Evolutionary conservation across 2,797 vertebrate species (phyloP).

Genomic region (Sebastes paucispinis): DNA sequence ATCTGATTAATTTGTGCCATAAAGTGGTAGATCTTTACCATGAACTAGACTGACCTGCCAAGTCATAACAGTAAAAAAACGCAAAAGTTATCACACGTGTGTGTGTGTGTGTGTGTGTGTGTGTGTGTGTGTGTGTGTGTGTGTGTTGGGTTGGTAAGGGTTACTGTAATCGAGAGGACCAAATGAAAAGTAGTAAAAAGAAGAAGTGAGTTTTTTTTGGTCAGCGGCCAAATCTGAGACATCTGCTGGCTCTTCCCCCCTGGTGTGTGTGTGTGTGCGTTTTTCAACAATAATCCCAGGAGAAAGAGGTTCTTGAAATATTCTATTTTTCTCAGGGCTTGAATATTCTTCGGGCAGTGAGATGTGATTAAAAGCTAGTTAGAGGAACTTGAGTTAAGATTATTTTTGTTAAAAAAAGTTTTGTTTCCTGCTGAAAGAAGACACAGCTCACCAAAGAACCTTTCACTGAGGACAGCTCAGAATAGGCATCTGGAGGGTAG

Average conservation of each 20-base stretch:
- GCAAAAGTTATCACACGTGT: neutral
- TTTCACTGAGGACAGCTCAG: neutral
- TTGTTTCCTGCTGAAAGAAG: neutral
- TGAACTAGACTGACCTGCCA: neutral
- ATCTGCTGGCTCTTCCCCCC: slow-evolving; percentile 55
- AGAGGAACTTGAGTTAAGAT: neutral
- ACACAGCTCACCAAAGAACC: neutral
- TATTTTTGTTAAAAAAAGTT: neutral
- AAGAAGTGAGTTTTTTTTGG: slow-evolving; percentile 54
- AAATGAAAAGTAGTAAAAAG: slow-evolving; percentile 48
- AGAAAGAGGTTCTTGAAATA: neutral
- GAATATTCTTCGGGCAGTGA: neutral
- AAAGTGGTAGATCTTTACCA: neutral
- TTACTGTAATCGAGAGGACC: slow-evolving; percentile 13
- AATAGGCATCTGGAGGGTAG: neutral
- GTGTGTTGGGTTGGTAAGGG: neutral
- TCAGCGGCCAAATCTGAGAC: slow-evolving; percentile 52
- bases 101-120: neutral
- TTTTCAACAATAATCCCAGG: neutral
- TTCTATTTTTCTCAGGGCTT: neutral
- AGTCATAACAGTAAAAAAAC: neutral
- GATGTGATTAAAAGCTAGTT: neutral
- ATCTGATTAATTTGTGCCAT: neutral
- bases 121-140: neutral
- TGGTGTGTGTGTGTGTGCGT: neutral